Conservation (phyloP, 2,113 vertebrate species). For the Periophthalmodon schlosseri region DNA sequence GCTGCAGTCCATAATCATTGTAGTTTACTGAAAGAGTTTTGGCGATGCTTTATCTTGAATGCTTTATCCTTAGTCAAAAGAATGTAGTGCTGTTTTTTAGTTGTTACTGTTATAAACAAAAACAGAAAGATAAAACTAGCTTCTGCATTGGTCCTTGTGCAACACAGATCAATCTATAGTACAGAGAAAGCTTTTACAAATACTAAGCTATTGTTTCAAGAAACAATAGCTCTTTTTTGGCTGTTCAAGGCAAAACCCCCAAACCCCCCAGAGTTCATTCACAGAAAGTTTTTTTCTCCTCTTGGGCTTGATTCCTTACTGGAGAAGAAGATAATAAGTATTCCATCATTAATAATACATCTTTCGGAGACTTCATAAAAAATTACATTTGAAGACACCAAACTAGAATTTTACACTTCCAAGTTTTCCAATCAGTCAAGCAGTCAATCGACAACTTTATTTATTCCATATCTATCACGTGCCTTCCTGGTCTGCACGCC, state of each 20-base stretch:
- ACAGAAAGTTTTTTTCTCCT: background rate
- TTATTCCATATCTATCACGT: too few relatives aligned
- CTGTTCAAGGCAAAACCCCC: background rate
- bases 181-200: background rate
- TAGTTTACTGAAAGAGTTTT: too few relatives aligned
- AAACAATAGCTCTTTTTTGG: background rate
- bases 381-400: background rate
- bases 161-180: background rate
- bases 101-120: background rate
- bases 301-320: background rate
- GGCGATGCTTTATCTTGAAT: too few relatives aligned
- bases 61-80: too few relatives aligned
- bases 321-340: background rate
- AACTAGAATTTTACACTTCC: too few relatives aligned
- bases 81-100: background rate
- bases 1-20: too few relatives aligned
- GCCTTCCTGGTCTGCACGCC: background rate
- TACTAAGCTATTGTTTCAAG: background rate
- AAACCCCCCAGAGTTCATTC: background rate
- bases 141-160: background rate
- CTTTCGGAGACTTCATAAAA: background rate
- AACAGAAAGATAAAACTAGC: background rate
- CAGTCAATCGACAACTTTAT: too few relatives aligned
- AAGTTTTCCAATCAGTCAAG: too few relatives aligned
- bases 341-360: background rate